A percentile compares a stretch with the other conserved stretches of the same genome.
phyloP scores from a whole-genome alignment of 2,888 invertebrate genomes.

The Cyclophora albipunctata region DNA sequence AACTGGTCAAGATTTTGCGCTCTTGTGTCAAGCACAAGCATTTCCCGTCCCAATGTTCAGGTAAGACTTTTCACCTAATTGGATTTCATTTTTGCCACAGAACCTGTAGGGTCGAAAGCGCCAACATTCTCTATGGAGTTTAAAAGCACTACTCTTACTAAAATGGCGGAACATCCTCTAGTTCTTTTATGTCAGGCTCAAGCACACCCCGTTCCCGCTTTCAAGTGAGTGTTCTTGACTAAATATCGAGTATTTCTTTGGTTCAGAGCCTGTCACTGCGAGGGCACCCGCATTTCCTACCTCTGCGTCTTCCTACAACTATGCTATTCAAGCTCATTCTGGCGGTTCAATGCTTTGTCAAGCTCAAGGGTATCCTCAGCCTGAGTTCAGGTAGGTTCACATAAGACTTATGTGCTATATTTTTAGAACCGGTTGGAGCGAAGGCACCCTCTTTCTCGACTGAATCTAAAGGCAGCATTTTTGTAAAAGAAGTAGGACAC shows the following conservation, averaged over 20 bases:
- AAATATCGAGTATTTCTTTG: slow-evolving; percentile 27
- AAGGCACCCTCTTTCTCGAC: slow-evolving; percentile 78
- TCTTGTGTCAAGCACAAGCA: slow-evolving; percentile 86
- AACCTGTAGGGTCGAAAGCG: slow-evolving; percentile 77
- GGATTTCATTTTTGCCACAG: slow-evolving; percentile 47
- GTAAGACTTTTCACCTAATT: slow-evolving; percentile 35
- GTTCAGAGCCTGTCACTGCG: slow-evolving; percentile 68
- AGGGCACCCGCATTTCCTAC: slow-evolving; percentile 70
- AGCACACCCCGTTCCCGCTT: slow-evolving; percentile 79
- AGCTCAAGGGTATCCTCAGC: slow-evolving; percentile 78
- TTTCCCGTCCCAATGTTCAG: slow-evolving; percentile 79
- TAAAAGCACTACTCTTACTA: slow-evolving; percentile 77
- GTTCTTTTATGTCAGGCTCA: slow-evolving; percentile 81
- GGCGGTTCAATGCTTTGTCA: slow-evolving; percentile 72
- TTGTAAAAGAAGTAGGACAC: slow-evolving; percentile 71
- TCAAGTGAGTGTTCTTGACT: slow-evolving; percentile 74
- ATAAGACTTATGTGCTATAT: slow-evolving; percentile 14
- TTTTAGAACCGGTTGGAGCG: slow-evolving; percentile 77
- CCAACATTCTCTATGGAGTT: slow-evolving; percentile 73
- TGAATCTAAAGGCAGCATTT: slow-evolving; percentile 79
- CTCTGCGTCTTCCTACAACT: slow-evolving; percentile 68
- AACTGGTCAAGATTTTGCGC: slow-evolving; percentile 77
- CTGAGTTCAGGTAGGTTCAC: slow-evolving; percentile 78
- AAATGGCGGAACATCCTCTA: slow-evolving; percentile 68
- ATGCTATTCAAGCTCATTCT: slow-evolving; percentile 49